Conservation (phyloP, 2,113 vertebrate genomes). For the Regulus satrapa region DNA sequence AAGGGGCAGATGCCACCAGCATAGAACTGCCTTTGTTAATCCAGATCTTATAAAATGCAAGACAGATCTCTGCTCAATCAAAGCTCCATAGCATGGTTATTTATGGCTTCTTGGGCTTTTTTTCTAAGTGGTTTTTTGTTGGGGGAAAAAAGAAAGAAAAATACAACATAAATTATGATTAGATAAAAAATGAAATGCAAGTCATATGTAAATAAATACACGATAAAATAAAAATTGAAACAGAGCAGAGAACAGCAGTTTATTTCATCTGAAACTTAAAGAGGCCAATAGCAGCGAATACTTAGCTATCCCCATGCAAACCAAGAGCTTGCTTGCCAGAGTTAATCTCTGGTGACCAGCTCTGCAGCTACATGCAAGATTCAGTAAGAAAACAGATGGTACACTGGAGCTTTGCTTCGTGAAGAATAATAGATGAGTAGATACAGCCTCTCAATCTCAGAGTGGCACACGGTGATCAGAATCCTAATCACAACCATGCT, state of each 20-base stretch:
- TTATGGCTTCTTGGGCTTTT: not conserved
- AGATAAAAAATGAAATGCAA: slow-evolving; percentile 23
- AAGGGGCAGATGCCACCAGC: not conserved
- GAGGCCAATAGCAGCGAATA: not conserved
- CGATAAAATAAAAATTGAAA: slow-evolving; percentile 44
- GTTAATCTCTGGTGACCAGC: slow-evolving; percentile 23
- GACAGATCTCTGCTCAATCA: not conserved
- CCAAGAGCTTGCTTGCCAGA: slow-evolving; percentile 13
- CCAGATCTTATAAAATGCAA: not conserved
- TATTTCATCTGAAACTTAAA: slow-evolving; percentile 12
- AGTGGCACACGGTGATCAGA: slow-evolving; percentile 56
- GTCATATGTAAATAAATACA: not conserved
- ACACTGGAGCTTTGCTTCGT: slow-evolving; percentile 46
- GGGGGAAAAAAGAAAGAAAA: not conserved
- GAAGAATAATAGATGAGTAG: slow-evolving; percentile 71
- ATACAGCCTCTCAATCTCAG: slow-evolving; percentile 64
- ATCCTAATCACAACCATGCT: slow-evolving; percentile 59
- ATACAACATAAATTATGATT: not conserved
- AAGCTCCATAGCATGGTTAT: not conserved
- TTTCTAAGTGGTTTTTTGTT: not conserved
- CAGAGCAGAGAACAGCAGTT: not conserved
- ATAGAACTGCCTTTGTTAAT: not conserved
- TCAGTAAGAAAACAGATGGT: slow-evolving; percentile 69
- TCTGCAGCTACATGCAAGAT: slow-evolving; percentile 49
- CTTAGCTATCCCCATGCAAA: not conserved